Percentiles rank a stretch among this genome's conserved stretches.
Conservation (phyloP, 2,888 invertebrate species). For the Chymomyza amoena region DNA sequence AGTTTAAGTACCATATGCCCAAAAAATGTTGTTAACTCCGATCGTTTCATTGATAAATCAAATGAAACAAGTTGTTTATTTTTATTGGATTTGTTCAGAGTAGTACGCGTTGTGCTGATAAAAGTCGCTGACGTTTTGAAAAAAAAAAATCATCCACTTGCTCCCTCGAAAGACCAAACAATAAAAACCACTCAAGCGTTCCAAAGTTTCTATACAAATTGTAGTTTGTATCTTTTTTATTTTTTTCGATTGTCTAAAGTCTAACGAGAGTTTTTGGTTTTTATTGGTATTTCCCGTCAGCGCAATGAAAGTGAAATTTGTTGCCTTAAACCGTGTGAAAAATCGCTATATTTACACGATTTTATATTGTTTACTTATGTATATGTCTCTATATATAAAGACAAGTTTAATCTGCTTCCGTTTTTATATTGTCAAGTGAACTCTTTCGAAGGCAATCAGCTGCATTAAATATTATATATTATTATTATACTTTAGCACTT, state of each 20-base stretch:
- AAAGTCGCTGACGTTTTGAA: neutral
- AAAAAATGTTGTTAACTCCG: conserved; percentile 31
- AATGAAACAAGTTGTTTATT: conserved; percentile 4
- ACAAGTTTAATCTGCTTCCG: conserved; percentile 27
- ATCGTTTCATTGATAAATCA: conserved; percentile 32
- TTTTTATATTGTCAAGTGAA: conserved; percentile 9
- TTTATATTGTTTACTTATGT: conserved; percentile 2
- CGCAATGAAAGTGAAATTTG: conserved; percentile 18
- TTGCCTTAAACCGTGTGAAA: conserved; percentile 36
- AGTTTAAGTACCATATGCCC: neutral
- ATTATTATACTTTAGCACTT: conserved; percentile 1
- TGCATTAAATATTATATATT: conserved; percentile 32
- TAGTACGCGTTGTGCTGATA: conserved; percentile 17
- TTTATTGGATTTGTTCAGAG: neutral
- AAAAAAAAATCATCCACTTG: neutral
- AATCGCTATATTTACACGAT: conserved; percentile 8
- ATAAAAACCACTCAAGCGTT: conserved; percentile 22
- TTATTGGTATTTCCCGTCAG: neutral
- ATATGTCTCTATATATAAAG: neutral
- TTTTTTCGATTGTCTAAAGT: neutral
- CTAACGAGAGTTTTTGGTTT: neutral
- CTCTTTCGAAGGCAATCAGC: conserved; percentile 29
- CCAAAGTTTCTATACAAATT: neutral
- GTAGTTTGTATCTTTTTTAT: neutral
- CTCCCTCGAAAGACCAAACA: neutral